Evolutionary conservation across 2,888 invertebrate species (phyloP).

Genomic region (Buathra laborator): DNA sequence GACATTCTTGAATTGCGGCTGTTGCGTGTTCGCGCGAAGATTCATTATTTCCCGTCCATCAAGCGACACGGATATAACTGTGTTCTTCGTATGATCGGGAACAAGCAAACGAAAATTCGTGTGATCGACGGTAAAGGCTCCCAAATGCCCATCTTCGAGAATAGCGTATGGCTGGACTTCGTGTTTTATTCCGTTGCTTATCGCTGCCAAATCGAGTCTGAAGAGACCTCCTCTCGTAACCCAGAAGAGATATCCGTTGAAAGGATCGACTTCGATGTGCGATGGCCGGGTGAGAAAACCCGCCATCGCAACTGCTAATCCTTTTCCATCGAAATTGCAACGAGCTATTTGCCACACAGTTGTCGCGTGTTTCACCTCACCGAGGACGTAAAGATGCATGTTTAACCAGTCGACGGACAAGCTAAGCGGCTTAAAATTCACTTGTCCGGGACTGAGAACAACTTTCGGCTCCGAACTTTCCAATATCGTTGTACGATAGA

Average conservation of each 20-base stretch:
- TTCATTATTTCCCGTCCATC: slow-evolving; percentile 92
- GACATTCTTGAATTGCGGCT: slow-evolving; percentile 91
- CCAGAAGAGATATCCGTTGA: slow-evolving; percentile 97
- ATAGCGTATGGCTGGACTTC: slow-evolving; percentile 89
- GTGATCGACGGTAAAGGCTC: slow-evolving; percentile 94
- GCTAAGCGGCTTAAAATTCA: slow-evolving; percentile 89
- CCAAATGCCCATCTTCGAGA: slow-evolving; percentile 89
- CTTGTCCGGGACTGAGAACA: slow-evolving; percentile 87
- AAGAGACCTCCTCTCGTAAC: slow-evolving; percentile 90
- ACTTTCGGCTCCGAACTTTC: slow-evolving; percentile 79
- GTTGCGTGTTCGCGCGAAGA: slow-evolving; percentile 91
- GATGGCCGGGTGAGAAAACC: slow-evolving; percentile 90
- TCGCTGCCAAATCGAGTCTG: slow-evolving; percentile 91
- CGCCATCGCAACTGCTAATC: slow-evolving; percentile 90
- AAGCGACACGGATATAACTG: slow-evolving; percentile 92
- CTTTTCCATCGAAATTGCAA: slow-evolving; percentile 91
- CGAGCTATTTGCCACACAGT: slow-evolving; percentile 91
- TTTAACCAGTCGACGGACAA: slow-evolving; percentile 96
- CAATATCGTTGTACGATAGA: slow-evolving; percentile 86
- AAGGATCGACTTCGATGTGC: slow-evolving; percentile 96
- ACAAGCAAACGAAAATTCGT: slow-evolving; percentile 92
- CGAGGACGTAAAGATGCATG: slow-evolving; percentile 93
- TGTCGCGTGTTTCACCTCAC: slow-evolving; percentile 88
- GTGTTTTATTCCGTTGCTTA: slow-evolving; percentile 91
- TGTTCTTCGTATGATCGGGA: slow-evolving; percentile 91